Conservation (phyloP, 2,797 vertebrate species). For the Silurus lanzhouensis region DNA sequence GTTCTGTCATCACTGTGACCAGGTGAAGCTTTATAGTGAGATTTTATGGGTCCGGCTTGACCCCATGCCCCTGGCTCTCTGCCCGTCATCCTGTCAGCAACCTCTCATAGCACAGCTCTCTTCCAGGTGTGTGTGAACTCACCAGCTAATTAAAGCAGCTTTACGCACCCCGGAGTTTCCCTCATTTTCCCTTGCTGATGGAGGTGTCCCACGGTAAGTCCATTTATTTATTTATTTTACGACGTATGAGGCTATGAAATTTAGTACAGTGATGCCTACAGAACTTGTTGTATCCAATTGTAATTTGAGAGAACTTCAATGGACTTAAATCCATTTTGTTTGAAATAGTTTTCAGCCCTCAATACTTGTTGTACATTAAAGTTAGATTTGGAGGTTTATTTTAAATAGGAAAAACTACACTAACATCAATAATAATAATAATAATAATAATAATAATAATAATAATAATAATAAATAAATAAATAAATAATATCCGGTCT, state of each 20-base stretch:
- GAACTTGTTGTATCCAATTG: neutral
- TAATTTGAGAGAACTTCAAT: constrained; percentile 17
- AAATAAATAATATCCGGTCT: too few relatives aligned
- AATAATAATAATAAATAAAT: neutral
- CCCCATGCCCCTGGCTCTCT: constrained; percentile 32
- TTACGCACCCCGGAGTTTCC: constrained; percentile 50
- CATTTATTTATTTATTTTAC: constrained; percentile 8
- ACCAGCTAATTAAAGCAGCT: constrained; percentile 55
- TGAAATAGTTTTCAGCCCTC: neutral
- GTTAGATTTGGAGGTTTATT: neutral
- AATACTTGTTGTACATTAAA: neutral
- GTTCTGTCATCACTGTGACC: constrained; percentile 39
- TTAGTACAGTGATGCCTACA: constrained; percentile 13
- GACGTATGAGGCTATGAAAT: constrained; percentile 37
- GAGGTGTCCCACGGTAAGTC: constrained; percentile 33
- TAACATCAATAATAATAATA: neutral
- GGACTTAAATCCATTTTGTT: neutral
- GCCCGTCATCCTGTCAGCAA: constrained; percentile 58
- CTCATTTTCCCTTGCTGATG: constrained; percentile 49
- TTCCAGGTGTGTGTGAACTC: constrained; percentile 59
- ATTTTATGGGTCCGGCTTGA: constrained; percentile 27
- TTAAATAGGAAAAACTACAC: neutral
- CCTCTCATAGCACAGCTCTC: constrained; percentile 58
- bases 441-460: neutral
- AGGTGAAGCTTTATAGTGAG: constrained; percentile 18